A percentile compares a stretch with the other conserved stretches of the same genome.
phyloP scores from a whole-genome alignment of 2,797 vertebrate genomes.

The Lateolabrax maculatus region DNA sequence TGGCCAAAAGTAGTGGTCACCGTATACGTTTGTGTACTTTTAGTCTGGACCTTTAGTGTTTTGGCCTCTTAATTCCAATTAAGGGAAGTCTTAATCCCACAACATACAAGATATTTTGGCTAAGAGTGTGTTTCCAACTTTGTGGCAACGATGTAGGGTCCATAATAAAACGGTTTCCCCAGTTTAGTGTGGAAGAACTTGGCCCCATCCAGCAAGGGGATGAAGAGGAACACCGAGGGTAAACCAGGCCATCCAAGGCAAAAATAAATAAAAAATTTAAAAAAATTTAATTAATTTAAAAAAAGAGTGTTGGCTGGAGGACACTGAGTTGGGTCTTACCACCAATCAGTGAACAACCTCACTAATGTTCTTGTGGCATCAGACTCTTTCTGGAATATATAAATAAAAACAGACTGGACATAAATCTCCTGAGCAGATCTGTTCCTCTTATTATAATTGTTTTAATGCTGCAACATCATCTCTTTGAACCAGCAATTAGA shows the following conservation, averaged over 20 bases:
- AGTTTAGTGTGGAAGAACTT: constrained; percentile 1
- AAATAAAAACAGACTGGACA: too few relatives aligned
- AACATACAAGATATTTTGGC: not conserved
- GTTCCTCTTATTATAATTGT: not conserved
- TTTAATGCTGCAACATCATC: too few relatives aligned
- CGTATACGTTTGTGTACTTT: not conserved
- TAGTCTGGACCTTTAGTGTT: not conserved
- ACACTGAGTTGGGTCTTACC: not conserved
- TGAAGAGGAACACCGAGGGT: not conserved
- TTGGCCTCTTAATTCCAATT: not conserved
- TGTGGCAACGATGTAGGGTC: not conserved
- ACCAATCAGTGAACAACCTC: not conserved
- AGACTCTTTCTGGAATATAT: too few relatives aligned
- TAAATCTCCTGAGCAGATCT: not conserved
- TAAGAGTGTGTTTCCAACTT: too few relatives aligned
- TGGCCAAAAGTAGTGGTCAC: not conserved
- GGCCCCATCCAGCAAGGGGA: not conserved
- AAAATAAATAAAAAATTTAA: too few relatives aligned
- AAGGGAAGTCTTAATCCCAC: not conserved
- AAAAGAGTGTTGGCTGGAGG: not conserved
- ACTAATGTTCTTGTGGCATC: not conserved
- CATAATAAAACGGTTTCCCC: not conserved
- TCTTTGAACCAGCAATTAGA: too few relatives aligned
- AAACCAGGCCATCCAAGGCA: not conserved
- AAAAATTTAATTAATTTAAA: too few relatives aligned